phyloP scores from a whole-genome alignment of 2,797 vertebrate genomes.

The Acanthis flammea region DNA sequence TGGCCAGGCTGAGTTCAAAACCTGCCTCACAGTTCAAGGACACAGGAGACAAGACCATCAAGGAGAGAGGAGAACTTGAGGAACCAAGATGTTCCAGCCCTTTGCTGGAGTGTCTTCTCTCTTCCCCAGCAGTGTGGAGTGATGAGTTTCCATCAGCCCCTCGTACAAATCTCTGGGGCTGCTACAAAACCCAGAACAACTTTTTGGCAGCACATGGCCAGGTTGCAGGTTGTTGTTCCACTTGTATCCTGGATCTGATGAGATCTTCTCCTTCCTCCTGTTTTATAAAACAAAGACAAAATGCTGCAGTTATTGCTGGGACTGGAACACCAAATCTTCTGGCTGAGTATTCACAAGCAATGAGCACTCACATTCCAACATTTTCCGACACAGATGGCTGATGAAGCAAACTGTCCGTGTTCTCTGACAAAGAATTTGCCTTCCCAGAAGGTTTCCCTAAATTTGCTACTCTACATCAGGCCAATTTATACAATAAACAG shows the following conservation, averaged over 20 bases:
- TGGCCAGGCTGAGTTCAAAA: neutral
- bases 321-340: neutral
- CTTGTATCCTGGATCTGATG: neutral
- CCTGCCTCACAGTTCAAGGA: neutral
- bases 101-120: neutral
- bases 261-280: neutral
- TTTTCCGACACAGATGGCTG: neutral
- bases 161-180: neutral
- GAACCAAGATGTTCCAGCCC: rapidly evolving
- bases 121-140: neutral
- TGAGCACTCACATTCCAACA: neutral
- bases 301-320: neutral
- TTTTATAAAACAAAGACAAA: neutral
- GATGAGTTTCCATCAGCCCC: constrained; percentile 31
- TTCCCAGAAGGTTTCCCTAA: neutral
- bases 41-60: neutral
- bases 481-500: neutral
- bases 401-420: neutral
- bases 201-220: neutral
- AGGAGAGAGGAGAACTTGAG: neutral
- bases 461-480: neutral
- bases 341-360: neutral
- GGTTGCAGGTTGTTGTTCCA: neutral
- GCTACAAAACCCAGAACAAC: neutral
- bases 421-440: neutral